Percentiles rank a stretch among this genome's conserved stretches.
Evolutionary conservation across 2,797 vertebrate genomes (phyloP).

Genomic region (Emydoidea blandingii): DNA sequence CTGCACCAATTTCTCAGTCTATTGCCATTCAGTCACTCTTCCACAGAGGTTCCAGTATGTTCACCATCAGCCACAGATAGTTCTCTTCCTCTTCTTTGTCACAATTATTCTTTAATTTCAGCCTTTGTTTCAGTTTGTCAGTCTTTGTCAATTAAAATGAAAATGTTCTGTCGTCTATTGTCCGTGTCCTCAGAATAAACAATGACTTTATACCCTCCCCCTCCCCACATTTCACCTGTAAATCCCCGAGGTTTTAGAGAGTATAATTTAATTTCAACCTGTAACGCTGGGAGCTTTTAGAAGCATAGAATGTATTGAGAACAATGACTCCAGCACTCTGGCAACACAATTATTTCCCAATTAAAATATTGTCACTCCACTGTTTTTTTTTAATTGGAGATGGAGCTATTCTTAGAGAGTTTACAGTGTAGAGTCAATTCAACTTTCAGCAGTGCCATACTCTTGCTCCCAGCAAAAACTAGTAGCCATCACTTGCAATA

Average conservation of each 20-base stretch:
- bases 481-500: not conserved
- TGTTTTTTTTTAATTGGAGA: slow-evolving; percentile 68
- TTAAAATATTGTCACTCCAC: slow-evolving; percentile 68
- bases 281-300: slow-evolving; percentile 45
- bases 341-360: slow-evolving; percentile 53
- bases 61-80: slow-evolving; percentile 1
- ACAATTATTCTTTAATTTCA: slow-evolving; percentile 36
- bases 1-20: not conserved
- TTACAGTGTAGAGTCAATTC: slow-evolving; percentile 58
- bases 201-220: not conserved
- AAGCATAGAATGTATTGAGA: not conserved
- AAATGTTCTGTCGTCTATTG: slow-evolving; percentile 24
- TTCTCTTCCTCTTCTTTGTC: slow-evolving; percentile 54
- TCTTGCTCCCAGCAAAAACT: slow-evolving; percentile 51
- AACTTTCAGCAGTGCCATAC: slow-evolving; percentile 33
- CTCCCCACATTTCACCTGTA: slow-evolving; percentile 47
- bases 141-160: slow-evolving; percentile 38
- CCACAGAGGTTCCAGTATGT: not conserved
- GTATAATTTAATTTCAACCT: slow-evolving; percentile 39
- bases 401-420: slow-evolving; percentile 53
- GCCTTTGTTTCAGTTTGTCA: slow-evolving; percentile 55
- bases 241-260: not conserved
- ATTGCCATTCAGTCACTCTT: not conserved
- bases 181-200: rapidly evolving
- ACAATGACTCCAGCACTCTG: slow-evolving; percentile 58